phyloP scores from a whole-genome alignment of 2,797 vertebrate genomes.

The Siniperca undulata region DNA sequence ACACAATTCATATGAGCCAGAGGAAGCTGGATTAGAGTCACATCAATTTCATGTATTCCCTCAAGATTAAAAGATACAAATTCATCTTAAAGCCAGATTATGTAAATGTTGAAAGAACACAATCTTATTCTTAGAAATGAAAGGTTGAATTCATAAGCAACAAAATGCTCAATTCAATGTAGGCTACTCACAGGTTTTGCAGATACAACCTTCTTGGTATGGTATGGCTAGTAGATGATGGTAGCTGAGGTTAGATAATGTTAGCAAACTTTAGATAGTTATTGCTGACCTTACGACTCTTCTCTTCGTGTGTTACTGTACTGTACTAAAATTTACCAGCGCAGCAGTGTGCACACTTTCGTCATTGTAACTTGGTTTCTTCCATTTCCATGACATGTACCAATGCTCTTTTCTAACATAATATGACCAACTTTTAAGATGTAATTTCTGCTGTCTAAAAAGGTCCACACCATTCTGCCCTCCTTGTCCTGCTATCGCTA shows the following conservation, averaged over 20 bases:
- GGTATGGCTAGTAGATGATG: not conserved
- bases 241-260: not conserved
- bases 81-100: not conserved
- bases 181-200: no score
- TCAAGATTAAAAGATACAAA: not conserved
- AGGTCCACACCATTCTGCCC: not conserved
- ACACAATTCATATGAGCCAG: constrained; percentile 8
- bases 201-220: not conserved
- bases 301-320: no score
- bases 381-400: no score
- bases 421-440: no score
- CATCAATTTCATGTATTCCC: not conserved
- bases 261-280: not conserved
- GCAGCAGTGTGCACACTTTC: no score
- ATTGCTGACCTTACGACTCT: no score
- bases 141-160: not conserved
- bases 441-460: not conserved
- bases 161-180: no score
- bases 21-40: constrained; percentile 9
- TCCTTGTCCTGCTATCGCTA: no score
- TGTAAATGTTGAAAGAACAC: not conserved
- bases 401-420: no score
- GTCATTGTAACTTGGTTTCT: no score
- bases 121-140: not conserved
- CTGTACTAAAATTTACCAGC: no score